Base-by-base conservation (phyloP, 1,140 invertebrate species). In the Solen grandis region DNA sequence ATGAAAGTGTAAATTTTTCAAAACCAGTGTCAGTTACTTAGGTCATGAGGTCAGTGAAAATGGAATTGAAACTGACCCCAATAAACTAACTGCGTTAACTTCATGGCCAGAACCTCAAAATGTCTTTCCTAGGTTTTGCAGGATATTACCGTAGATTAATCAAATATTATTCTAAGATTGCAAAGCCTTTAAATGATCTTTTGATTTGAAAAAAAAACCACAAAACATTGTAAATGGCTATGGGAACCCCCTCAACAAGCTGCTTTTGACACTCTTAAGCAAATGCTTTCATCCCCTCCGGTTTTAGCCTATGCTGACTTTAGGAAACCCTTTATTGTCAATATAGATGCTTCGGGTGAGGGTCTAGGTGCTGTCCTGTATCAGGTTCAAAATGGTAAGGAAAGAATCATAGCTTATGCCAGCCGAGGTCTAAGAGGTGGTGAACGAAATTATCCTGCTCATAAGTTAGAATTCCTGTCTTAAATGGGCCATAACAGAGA, bases 321-420 rank as follows among this genome's bases (percentile, higher is more conserved):
- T 27, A 29, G 33, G 10, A 19, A 55, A 22, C 81, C 72, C 0
- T 88, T 85, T 69, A 75, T 78, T 16, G 19, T 87, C n/a, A 74
- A 88, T 8, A 79, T 66, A 29, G 86, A 88, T 68, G 86, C 82
- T 5, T 75, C 55, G 22, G 31, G 75, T 22, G 10, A 35, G 19
- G 87, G 85, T 10, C 33, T 89, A 22, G 89, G 87, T 16, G 84
- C 83, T 2, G 86, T 87, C 2, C 76, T 91, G 54, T 82, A 69
- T 14, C 88, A 90, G 77, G 35, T 55, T 29, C 66, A 85, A 54
- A 80, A 84, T 22, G 60, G 59, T 22, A 33, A 27, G 25, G 25
- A 69, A 13, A 46, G 66, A 54, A 50, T 69, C 1, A 54, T 54
- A n/a, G 46, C 66, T 8, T 69, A 54, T 8, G 46, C 46, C 1